Evolutionary conservation across 2,888 invertebrate genomes (phyloP), one percentile per base, ranked within the genome.

Genomic region (Apamea monoglypha): DNA sequence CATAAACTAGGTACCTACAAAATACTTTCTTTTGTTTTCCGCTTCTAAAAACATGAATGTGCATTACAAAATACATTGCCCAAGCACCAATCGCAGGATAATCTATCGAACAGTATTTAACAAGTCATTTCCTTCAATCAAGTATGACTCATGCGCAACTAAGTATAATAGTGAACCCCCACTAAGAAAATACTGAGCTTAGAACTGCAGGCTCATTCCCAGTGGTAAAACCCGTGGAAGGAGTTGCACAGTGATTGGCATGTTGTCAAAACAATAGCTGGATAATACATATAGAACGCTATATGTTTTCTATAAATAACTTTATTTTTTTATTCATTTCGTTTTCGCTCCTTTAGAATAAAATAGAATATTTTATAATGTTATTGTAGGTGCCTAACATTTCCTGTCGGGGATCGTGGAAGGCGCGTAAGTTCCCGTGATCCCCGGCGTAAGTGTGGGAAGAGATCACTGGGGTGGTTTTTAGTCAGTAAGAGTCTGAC

Each of bases 121-220:
- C 68, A 18, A 76, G 80, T 87, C 71, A 84, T 68, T 85, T 87
- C 87, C 81, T 74, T 74, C 64, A 64, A 84, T 85, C 80, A 80
- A 80, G 59, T 32, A 76, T 84, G 84, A 79, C 74, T 87, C 80
- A 87, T 36, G 56, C 75, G 53, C 53, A 16, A 25, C 14, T 25
- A 12, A 47, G 74, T n/a, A 56, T 36, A 71, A 79, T 71, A 79
- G 29, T 70, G 36, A 25, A 67, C 84, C 36, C 53, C 47, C 61
- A 47, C 67, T 61, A 67, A 16, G 80, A 63, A 68, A 66, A 61
- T 67, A 32, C 29, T 18, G 14, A 56, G 67, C 47, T 53, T 32
- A 40, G 53, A 84, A 50, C 18, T 78, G 80, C 67, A 63, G 40
- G n/a, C n/a, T 84, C 71, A 84, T 68, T 56, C 53, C n/a, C 25